Conservation (phyloP, 2,797 vertebrate species). For the Paramormyrops hopkinsi region DNA sequence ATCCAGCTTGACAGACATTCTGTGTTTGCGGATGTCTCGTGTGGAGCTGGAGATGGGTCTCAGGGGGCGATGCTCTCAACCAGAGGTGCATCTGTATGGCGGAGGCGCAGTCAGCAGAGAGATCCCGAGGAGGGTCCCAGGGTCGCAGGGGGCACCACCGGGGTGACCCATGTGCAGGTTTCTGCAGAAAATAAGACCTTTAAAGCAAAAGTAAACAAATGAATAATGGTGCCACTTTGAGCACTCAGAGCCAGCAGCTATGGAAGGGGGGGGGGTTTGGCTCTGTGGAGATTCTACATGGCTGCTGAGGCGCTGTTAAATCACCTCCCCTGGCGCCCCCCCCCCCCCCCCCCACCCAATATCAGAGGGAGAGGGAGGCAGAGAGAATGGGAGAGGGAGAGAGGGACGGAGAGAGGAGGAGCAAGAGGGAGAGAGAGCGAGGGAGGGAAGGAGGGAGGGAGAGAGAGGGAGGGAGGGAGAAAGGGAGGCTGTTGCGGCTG, state of each 20-base stretch:
- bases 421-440: background rate
- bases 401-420: no score
- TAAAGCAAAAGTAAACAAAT: background rate
- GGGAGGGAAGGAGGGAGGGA: background rate
- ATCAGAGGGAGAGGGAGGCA: background rate
- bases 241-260: background rate
- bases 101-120: background rate
- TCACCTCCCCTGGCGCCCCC: conserved; percentile 60
- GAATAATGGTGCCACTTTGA: background rate
- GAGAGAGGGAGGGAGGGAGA: background rate
- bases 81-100: background rate
- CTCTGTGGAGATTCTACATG: conserved; percentile 19
- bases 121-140: background rate
- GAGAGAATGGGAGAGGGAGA: no score
- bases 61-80: background rate
- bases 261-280: background rate
- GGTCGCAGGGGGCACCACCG: background rate
- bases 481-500: conserved; percentile 17
- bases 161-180: background rate
- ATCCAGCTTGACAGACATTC: background rate
- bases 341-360: conserved; percentile 32
- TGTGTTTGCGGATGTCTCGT: background rate
- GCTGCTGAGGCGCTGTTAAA: conserved; percentile 23
- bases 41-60: background rate
- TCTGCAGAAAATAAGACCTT: background rate